phyloP scores from a whole-genome alignment of 2,113 vertebrate genomes.

The Anoplopoma fimbria region DNA sequence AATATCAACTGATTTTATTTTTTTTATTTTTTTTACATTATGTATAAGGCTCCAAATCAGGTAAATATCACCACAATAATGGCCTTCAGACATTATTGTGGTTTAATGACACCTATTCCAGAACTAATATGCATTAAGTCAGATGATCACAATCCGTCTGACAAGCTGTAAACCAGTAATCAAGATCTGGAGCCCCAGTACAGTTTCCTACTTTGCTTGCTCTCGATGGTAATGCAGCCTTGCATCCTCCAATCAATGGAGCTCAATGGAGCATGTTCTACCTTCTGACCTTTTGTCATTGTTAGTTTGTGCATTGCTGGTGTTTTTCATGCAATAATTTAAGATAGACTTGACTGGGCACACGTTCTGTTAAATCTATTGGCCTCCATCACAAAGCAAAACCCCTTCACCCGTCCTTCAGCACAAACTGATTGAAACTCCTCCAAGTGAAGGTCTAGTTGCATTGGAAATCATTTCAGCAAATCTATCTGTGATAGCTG shows the following conservation, averaged over 20 bases:
- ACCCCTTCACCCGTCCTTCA: background rate
- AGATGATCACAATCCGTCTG: background rate
- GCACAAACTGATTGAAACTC: background rate
- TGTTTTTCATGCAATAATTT: background rate
- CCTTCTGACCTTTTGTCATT: background rate
- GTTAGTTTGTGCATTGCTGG: background rate
- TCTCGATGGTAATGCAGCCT: background rate
- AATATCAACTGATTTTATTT: background rate
- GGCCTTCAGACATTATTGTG: background rate
- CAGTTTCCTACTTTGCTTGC: background rate
- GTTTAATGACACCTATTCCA: background rate
- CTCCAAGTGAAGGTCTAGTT: constrained; percentile 3
- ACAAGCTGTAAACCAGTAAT: background rate
- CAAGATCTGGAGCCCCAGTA: background rate
- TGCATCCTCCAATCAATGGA: background rate
- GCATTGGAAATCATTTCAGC: constrained; percentile 5
- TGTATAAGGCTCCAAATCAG: background rate
- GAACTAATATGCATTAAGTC: background rate
- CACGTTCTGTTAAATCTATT: constrained; percentile 1
- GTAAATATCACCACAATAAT: background rate
- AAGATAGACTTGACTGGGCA: constrained; percentile 6
- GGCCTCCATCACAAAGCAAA: background rate
- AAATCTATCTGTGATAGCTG: background rate
- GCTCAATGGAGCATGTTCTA: too few species aligned
- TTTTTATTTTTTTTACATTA: background rate